Percentiles rank a stretch among this genome's conserved stretches.
These are phyloP conservation scores for Coecobrya sp. DNA, from an alignment of 2,888 invertebrate species.

Conservation along the genomic window DNA sequence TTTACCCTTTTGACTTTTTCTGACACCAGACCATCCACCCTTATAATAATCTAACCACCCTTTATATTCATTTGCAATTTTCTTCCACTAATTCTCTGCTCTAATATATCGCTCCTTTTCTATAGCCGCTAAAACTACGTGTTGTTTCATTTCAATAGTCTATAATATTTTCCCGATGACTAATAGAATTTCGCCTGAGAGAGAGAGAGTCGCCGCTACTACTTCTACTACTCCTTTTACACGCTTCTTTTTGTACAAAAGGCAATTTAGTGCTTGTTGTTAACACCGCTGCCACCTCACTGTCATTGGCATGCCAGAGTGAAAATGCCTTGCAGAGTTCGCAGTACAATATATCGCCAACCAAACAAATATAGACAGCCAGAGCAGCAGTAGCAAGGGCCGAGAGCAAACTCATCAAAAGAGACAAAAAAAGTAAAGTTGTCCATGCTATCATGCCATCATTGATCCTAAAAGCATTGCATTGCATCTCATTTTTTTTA, in stretches of 20 bases:
- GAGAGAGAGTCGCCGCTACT: neutral
- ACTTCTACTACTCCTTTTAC: too few species aligned
- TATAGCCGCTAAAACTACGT: neutral
- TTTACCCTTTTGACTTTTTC: too few species aligned
- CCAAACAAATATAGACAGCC: neutral
- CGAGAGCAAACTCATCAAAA: neutral
- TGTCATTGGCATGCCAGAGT: too few species aligned
- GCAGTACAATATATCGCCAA: neutral
- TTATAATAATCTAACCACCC: too few species aligned
- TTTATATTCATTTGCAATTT: too few species aligned
- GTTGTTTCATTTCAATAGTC: neutral
- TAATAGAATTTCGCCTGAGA: neutral
- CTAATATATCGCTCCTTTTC: neutral
- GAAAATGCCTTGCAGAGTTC: too few species aligned
- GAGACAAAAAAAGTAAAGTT: neutral
- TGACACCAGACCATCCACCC: too few species aligned
- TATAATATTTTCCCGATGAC: neutral
- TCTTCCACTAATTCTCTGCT: too few species aligned
- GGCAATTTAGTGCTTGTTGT: neutral
- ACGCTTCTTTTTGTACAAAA: neutral
- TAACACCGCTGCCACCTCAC: neutral
- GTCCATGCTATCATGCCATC: neutral
- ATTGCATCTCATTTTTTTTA: too few species aligned
- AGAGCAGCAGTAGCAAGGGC: neutral
- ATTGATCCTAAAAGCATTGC: neutral